These are phyloP conservation scores for Mycteria americana DNA, from an alignment of 2,797 vertebrate species.

Conservation along the genomic window DNA sequence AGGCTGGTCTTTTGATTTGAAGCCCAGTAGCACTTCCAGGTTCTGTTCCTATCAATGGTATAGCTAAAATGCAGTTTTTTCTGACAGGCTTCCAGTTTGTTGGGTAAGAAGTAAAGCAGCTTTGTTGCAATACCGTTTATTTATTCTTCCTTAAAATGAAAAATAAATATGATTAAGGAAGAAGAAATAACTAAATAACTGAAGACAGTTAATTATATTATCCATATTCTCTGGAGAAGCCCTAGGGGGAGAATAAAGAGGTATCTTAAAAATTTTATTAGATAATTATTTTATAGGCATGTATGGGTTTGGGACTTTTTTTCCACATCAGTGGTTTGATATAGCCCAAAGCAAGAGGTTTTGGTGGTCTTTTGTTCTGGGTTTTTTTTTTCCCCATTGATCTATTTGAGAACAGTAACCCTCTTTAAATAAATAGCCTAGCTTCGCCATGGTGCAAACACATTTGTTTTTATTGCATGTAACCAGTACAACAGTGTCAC, in stretches of 20 bases:
- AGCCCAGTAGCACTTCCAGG: neutral
- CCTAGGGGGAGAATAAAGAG: neutral
- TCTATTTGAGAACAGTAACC: neutral
- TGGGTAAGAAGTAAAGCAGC: neutral
- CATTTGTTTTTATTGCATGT: neutral
- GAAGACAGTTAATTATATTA: neutral
- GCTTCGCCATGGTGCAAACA: neutral
- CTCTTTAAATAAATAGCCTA: neutral
- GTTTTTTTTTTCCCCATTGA: neutral
- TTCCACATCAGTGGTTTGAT: neutral
- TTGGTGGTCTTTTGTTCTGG: neutral
- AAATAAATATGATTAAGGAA: neutral
- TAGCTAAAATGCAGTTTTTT: neutral
- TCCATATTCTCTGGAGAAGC: neutral
- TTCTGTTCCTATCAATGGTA: neutral
- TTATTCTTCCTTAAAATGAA: neutral
- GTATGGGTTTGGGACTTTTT: neutral
- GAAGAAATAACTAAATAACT: neutral
- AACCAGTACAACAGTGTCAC: neutral
- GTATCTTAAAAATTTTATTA: neutral
- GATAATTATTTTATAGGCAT: neutral
- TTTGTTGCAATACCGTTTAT: neutral
- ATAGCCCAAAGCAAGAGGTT: neutral
- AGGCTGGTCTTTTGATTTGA: neutral
- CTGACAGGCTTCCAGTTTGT: neutral